Base-by-base conservation (phyloP, 2,113 vertebrate species). In the Tricholaema leucomelas region DNA sequence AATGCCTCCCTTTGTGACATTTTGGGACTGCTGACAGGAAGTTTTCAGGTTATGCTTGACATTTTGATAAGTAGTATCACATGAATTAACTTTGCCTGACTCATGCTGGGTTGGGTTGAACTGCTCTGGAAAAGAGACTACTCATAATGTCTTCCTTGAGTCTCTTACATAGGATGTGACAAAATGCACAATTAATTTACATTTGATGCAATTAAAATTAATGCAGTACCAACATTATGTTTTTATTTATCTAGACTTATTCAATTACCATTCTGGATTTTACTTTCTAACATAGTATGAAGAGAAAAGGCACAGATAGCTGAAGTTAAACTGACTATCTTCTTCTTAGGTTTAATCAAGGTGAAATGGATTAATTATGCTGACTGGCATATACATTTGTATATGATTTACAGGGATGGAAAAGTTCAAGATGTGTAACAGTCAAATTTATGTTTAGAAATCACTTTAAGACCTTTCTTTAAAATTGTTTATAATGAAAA, bases 1-100 rank as follows among this genome's bases (percentile, higher is more conserved):
- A 86, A 42, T n/a, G 31, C 90, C 74, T 76, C 11, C 74, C 75
- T 87, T 58, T 38, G 50, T 95, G 92, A 93, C 84, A 96, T 97
- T 96, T 92, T 88, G 35, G 50, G 72, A 94, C 58, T 82, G 72
- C 81, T 96, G 81, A 81, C 72, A 94, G 81, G 66, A 89, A 85
- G 35, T 91, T 91, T 94, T 85, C 88, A 91, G 78, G 85, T 94
- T 96, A 81, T 91, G 70, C 64, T 79, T 97, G 92, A 93, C 90
- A 96, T 96, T 96, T 96, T 93, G 88, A 83, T 77, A 89, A 93
- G 80, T 75, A 82, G 88, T 67, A 77, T 86, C 94, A 88, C 75
- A 81, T 61, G 84, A 91, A 73, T 40, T 88, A 89, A 86, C 40
- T 85, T 91, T 87, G 4, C 52, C 33, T 85, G 60, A 78, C 28